These are phyloP conservation scores for Bombus waltoni DNA, from an alignment of 1,140 invertebrate species.

Conservation along the genomic window DNA sequence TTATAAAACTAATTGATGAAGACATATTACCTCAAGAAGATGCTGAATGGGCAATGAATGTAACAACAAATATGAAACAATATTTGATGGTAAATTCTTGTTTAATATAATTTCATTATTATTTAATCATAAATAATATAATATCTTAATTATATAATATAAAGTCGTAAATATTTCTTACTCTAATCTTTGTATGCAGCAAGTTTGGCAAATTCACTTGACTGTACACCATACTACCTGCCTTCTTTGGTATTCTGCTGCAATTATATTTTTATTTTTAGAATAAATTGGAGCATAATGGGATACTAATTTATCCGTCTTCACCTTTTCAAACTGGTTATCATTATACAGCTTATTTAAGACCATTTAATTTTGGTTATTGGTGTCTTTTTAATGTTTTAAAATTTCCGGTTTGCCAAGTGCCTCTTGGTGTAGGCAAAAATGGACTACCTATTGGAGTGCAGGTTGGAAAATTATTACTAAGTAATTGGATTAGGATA, in stretches of 20 bases:
- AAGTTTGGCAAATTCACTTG: too few species aligned
- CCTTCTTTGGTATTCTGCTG: too few species aligned
- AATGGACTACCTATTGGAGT: conserved; percentile 79
- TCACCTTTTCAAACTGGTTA: conserved; percentile 92
- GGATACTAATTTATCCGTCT: conserved; percentile 93
- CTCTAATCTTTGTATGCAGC: too few species aligned
- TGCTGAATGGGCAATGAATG: conserved; percentile 85
- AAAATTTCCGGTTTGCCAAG: conserved; percentile 92
- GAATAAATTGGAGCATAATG: conserved; percentile 89
- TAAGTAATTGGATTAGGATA: not conserved
- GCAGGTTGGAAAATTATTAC: conserved; percentile 68
- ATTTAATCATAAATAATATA: not conserved
- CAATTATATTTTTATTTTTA: conserved; percentile 66
- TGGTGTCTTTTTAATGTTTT: conserved; percentile 95
- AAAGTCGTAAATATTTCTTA: too few species aligned
- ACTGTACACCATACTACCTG: too few species aligned
- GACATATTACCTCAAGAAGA: conserved; percentile 86
- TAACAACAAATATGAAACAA: conserved; percentile 84
- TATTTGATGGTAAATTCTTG: conserved; percentile 84
- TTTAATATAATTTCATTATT: not conserved
- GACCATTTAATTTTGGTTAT: conserved; percentile 94
- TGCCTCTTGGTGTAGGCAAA: conserved; percentile 80
- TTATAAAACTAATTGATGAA: conserved; percentile 86
- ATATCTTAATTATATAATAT: too few species aligned
- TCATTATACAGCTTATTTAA: conserved; percentile 91